Conservation (phyloP, 1,140 invertebrate species). For the Aphelenchoides fujianensis region DNA sequence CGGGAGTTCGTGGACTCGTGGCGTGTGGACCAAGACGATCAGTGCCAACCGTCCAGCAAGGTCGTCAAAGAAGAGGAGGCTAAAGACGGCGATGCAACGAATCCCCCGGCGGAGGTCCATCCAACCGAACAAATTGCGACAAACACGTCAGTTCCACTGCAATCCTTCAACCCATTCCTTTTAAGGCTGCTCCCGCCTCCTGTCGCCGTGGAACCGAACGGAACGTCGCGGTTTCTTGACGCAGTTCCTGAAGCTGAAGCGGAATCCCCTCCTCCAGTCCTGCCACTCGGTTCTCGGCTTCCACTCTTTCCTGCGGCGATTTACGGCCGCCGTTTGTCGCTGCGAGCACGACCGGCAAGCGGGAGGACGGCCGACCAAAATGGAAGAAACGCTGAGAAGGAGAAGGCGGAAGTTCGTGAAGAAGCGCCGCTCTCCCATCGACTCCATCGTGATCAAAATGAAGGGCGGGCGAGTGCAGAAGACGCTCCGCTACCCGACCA, state of each 20-base stretch:
- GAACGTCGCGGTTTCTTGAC: slow-evolving; percentile 1
- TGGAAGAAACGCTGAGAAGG: neutral
- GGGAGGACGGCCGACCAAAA: slow-evolving; percentile 4
- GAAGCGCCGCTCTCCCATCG: too few relatives aligned
- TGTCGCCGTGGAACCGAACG: neutral
- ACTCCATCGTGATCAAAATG: too few relatives aligned
- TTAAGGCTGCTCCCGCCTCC: neutral
- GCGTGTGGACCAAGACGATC: neutral
- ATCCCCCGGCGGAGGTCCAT: neutral
- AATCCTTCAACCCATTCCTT: neutral
- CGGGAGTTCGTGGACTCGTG: neutral
- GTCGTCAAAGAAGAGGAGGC: neutral
- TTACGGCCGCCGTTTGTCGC: neutral
- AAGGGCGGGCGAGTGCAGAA: neutral
- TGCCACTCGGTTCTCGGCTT: neutral
- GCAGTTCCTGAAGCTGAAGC: slow-evolving; percentile 5
- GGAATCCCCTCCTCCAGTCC: neutral
- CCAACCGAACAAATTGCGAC: neutral
- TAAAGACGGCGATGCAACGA: neutral
- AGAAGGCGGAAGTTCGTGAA: neutral
- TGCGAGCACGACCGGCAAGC: neutral
- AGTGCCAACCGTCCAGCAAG: neutral
- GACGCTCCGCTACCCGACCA: neutral
- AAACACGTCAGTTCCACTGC: neutral
- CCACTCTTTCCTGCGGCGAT: neutral